phyloP scores from a whole-genome alignment of 2,113 vertebrate genomes.

The Thymallus thymallus region DNA sequence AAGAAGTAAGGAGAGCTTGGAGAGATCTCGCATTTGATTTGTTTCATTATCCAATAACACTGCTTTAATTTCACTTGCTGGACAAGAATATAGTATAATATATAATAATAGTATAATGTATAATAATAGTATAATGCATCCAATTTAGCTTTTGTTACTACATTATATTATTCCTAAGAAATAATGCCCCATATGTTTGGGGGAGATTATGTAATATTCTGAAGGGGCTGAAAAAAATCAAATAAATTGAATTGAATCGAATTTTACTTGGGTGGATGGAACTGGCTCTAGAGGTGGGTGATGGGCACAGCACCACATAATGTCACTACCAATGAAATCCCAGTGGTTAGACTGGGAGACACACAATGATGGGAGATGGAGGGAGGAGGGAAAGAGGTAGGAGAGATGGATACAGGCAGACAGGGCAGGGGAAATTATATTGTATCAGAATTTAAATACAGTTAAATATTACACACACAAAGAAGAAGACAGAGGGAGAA shows the following conservation, averaged over 20 bases:
- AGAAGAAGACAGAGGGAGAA: constrained; percentile 4
- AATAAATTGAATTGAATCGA: too few species aligned
- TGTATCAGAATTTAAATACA: not conserved
- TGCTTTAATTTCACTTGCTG: not conserved
- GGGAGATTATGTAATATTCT: too few species aligned
- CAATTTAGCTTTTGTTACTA: not conserved
- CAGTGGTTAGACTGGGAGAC: not conserved
- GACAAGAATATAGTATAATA: not conserved
- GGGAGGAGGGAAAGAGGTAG: not conserved
- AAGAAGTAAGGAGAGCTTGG: not conserved
- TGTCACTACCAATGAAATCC: too few species aligned
- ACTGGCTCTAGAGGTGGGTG: too few species aligned
- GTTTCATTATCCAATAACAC: not conserved
- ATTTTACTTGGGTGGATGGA: too few species aligned
- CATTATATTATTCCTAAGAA: not conserved
- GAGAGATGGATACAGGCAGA: not conserved
- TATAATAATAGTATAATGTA: too few species aligned
- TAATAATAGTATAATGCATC: not conserved
- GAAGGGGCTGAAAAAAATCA: too few species aligned
- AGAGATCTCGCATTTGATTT: not conserved
- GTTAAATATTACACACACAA: constrained; percentile 6
- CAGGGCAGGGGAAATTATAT: not conserved
- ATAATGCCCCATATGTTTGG: too few species aligned
- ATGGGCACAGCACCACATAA: too few species aligned
- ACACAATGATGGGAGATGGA: not conserved